Conservation (phyloP, 2,797 vertebrate species). For the Cossypha dichroa region DNA sequence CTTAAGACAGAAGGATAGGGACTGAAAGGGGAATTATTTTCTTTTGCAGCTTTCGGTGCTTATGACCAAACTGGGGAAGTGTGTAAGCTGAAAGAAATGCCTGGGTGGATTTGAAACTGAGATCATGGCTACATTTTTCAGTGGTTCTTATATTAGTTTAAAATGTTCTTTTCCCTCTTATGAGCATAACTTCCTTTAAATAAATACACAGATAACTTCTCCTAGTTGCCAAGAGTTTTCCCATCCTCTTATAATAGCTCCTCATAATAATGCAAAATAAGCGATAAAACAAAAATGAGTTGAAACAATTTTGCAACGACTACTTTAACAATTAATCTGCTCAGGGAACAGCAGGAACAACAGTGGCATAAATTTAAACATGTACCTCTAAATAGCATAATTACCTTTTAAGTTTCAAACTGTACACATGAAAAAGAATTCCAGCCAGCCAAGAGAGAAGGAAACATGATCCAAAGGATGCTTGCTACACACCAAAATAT, state of each 20-base stretch:
- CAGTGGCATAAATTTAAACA: neutral
- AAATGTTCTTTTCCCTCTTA: neutral
- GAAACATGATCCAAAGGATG: constrained; percentile 17
- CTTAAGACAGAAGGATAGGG: neutral
- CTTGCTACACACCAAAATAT: constrained; percentile 22
- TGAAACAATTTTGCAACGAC: neutral
- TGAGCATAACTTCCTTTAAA: neutral
- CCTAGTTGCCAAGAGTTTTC: neutral
- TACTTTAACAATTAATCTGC: neutral
- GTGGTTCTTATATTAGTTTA: neutral
- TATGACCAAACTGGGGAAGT: neutral
- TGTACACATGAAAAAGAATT: neutral
- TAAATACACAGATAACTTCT: neutral
- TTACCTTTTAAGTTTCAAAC: constrained; percentile 12
- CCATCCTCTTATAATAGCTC: neutral
- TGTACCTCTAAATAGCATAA: neutral
- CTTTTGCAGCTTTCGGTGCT: neutral
- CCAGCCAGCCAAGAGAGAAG: neutral
- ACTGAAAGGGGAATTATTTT: neutral
- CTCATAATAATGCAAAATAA: constrained; percentile 20
- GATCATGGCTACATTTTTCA: neutral
- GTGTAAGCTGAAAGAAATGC: neutral
- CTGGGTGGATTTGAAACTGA: neutral
- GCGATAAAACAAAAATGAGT: constrained; percentile 13
- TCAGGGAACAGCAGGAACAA: neutral